Percentiles rank a stretch among this genome's conserved stretches.
Conservation (phyloP, 2,797 vertebrate species). For the Spinus pinus region DNA sequence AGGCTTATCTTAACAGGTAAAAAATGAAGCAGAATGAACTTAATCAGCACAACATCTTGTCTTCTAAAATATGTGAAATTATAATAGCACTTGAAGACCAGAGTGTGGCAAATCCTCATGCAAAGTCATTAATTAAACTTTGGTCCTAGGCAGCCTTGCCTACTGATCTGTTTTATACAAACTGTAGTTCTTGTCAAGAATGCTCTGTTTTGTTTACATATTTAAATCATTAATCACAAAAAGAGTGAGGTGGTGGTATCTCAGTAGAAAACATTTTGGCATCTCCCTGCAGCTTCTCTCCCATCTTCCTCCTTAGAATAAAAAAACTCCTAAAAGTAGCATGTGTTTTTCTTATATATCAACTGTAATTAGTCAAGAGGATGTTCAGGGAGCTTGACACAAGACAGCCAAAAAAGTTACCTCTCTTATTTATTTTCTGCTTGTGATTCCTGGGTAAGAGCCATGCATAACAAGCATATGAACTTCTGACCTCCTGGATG, state of each 20-base stretch:
- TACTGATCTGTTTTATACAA: slow-evolving; percentile 46
- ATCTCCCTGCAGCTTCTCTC: slow-evolving; percentile 38
- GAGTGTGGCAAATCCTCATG: slow-evolving; percentile 35
- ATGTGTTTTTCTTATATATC: slow-evolving; percentile 21
- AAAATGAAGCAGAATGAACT: slow-evolving; percentile 42
- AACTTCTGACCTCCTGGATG: slow-evolving; percentile 30
- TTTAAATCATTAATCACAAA: slow-evolving; percentile 57
- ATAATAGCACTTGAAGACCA: slow-evolving; percentile 8
- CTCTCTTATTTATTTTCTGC: slow-evolving; percentile 23
- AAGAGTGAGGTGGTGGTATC: background rate
- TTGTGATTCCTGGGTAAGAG: background rate
- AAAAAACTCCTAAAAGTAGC: background rate
- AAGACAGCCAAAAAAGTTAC: background rate
- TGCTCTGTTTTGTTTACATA: background rate
- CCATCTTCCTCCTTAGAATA: slow-evolving; percentile 10
- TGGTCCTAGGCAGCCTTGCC: slow-evolving; percentile 7
- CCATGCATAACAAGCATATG: slow-evolving; percentile 13
- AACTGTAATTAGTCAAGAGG: slow-evolving; percentile 38
- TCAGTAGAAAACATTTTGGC: slow-evolving; percentile 14
- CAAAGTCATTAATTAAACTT: slow-evolving; percentile 20
- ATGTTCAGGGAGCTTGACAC: background rate
- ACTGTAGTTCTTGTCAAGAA: slow-evolving; percentile 34
- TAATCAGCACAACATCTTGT: background rate
- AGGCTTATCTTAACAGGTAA: slow-evolving; percentile 11
- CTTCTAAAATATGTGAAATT: slow-evolving; percentile 50